Evolutionary conservation across 2,888 invertebrate species (phyloP).

Genomic region (Cantharis rustica): DNA sequence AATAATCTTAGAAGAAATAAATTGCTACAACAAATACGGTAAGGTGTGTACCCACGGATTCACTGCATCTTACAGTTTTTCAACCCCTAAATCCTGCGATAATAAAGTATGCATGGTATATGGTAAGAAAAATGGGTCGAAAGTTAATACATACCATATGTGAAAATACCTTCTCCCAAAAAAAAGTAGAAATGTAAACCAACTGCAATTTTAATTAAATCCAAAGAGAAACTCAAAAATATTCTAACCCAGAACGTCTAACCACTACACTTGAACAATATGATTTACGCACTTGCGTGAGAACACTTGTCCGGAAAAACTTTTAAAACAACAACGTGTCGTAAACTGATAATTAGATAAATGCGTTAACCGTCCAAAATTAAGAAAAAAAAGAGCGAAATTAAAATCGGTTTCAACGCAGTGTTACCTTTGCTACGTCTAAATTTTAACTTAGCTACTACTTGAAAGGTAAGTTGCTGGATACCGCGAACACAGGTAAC

Average conservation of each 20-base stretch:
- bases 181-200: background rate
- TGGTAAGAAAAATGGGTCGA: background rate
- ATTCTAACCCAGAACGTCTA: background rate
- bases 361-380: background rate
- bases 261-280: constrained; percentile 2
- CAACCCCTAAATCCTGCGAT: background rate
- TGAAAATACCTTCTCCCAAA: background rate
- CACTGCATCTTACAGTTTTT: background rate
- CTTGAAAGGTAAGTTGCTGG: constrained; percentile 29
- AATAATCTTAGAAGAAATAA: background rate
- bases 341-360: background rate
- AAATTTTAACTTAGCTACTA: constrained; percentile 19
- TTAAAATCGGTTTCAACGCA: constrained; percentile 7
- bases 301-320: background rate
- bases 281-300: background rate
- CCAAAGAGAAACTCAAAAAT: background rate
- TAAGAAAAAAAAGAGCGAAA: background rate
- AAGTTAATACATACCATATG: background rate
- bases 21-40: background rate
- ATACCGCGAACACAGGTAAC: constrained; percentile 26
- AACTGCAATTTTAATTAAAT: background rate
- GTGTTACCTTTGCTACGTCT: constrained; percentile 26
- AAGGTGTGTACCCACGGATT: background rate
- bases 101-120: background rate
- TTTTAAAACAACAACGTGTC: background rate